Percentiles rank a stretch among this genome's conserved stretches.
phyloP scores from a whole-genome alignment of 2,797 vertebrate species.

The Micrastur ruficollis region DNA sequence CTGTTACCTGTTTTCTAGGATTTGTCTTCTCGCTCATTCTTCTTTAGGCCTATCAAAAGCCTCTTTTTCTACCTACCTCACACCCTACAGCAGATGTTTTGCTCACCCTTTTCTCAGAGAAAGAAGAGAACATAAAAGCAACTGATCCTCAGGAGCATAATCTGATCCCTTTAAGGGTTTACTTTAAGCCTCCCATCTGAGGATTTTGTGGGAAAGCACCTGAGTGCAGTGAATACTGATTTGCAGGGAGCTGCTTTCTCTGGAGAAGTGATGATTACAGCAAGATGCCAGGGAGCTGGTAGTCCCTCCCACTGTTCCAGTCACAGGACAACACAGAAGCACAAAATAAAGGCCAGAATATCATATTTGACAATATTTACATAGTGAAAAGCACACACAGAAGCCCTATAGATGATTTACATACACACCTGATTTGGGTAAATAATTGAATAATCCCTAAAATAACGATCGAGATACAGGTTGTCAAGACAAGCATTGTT shows the following conservation, averaged over 20 bases:
- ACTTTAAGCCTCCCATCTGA: neutral
- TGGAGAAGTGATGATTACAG: neutral
- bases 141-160: neutral
- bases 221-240: constrained; percentile 26
- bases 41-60: neutral
- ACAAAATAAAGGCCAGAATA: neutral
- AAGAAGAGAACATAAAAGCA: constrained; percentile 19
- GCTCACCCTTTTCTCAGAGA: constrained; percentile 32
- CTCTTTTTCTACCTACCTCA: neutral
- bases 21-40: neutral
- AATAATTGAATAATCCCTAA: neutral
- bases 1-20: neutral
- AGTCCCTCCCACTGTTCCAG: neutral
- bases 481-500: neutral
- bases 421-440: neutral
- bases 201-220: constrained; percentile 59
- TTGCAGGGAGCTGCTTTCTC: constrained; percentile 26
- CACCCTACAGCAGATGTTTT: constrained; percentile 28
- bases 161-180: constrained; percentile 49
- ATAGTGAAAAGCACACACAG: neutral
- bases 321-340: neutral
- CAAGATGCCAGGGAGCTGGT: neutral
- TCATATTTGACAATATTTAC: neutral
- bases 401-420: neutral
- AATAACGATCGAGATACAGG: neutral